A percentile compares a stretch with the other conserved stretches of the same genome.
Evolutionary conservation across 2,888 invertebrate species (phyloP).

Genomic region (Xanthostigma xanthostigma): DNA sequence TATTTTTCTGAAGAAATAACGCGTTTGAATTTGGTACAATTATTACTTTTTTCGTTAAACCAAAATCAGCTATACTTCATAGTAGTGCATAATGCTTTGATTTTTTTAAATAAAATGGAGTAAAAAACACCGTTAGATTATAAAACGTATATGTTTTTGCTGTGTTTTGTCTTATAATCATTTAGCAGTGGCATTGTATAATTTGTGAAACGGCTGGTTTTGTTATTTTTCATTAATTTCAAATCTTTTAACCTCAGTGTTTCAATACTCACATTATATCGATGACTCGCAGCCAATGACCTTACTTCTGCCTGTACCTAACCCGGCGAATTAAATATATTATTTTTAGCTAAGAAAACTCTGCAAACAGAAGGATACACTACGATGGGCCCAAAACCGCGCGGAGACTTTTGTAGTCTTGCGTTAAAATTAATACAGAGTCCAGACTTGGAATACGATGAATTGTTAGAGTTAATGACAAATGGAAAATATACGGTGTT

Average conservation of each 20-base stretch:
- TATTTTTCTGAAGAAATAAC: too few species aligned
- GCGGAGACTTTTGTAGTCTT: constrained; percentile 67
- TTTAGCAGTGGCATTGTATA: not conserved
- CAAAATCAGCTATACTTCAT: too few species aligned
- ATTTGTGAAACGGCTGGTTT: constrained; percentile 1
- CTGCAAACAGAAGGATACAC: constrained; percentile 26
- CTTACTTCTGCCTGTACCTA: too few species aligned
- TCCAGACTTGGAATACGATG: constrained; percentile 60
- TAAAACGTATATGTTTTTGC: too few species aligned
- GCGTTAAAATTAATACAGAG: constrained; percentile 69
- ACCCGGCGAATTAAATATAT: not conserved
- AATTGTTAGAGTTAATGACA: constrained; percentile 46
- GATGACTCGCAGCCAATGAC: too few species aligned
- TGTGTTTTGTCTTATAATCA: too few species aligned
- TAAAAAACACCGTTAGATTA: too few species aligned
- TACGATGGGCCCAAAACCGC: constrained; percentile 39
- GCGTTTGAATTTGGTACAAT: constrained; percentile 3
- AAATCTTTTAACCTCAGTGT: not conserved
- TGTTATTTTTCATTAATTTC: constrained; percentile 1
- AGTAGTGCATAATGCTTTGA: too few species aligned
- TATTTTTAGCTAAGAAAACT: constrained; percentile 29
- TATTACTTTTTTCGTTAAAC: too few species aligned
- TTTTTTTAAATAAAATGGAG: too few species aligned
- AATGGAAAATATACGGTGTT: constrained; percentile 42
- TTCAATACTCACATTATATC: too few species aligned